phyloP scores from a whole-genome alignment of 30 jellyfish, hydroid and myxozoan species.

The Pelagia noctiluca region DNA sequence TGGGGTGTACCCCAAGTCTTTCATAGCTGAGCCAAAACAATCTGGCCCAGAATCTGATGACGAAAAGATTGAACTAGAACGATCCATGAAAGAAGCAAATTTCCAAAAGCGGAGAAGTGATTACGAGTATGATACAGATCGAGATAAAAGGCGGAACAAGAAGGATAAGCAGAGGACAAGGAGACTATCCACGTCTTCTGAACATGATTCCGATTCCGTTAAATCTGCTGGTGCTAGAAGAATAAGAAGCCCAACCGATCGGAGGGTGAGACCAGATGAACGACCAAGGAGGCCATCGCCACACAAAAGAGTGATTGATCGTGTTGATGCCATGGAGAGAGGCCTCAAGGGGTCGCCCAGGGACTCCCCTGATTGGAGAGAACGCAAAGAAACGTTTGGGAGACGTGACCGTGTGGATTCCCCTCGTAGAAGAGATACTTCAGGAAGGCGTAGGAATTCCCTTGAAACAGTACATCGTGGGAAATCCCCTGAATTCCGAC shows the following conservation, averaged over 20 bases:
- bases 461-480: constrained; percentile 21
- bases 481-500: constrained; percentile 69
- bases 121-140: constrained; percentile 8
- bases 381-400: constrained; percentile 33
- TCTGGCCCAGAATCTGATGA: constrained; percentile 64
- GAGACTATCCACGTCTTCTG: constrained; percentile 44
- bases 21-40: neutral
- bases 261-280: constrained; percentile 24
- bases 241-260: constrained; percentile 50
- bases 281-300: constrained; percentile 43
- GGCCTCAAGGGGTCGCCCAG: constrained; percentile 62
- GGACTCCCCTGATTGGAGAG: constrained; percentile 71
- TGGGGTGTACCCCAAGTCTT: constrained; percentile 23
- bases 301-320: constrained; percentile 18
- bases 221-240: constrained; percentile 21
- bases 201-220: constrained; percentile 31
- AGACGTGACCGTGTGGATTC: constrained; percentile 56
- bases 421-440: constrained; percentile 29
- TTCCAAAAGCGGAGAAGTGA: constrained; percentile 37
- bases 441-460: constrained; percentile 41
- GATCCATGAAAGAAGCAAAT: constrained; percentile 64
- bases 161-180: constrained; percentile 26
- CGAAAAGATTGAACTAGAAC: constrained; percentile 64
- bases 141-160: constrained; percentile 40
- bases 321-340: constrained; percentile 28